Evolutionary conservation across 1,140 invertebrate genomes (phyloP).

Genomic region (Ladona fulva): DNA sequence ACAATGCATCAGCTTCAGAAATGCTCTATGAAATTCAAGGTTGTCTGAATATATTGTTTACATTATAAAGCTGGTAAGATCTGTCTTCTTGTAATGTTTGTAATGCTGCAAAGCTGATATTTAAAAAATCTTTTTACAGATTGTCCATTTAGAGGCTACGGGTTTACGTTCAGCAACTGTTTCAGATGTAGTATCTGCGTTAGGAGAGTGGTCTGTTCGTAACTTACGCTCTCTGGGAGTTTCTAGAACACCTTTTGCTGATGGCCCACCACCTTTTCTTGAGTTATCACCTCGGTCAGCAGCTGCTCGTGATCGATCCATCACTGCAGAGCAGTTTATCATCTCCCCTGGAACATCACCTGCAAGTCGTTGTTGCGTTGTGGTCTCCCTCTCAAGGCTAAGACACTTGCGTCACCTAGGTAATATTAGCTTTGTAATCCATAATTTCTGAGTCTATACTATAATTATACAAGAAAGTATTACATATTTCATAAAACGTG

Average conservation of each 20-base stretch:
- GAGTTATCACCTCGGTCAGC: not conserved
- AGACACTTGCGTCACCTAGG: constrained; percentile 45
- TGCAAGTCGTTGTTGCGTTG: constrained; percentile 37
- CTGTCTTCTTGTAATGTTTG: too few relatives aligned
- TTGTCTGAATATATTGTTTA: too few relatives aligned
- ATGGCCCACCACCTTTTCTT: constrained; percentile 23
- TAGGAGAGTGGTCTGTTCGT: constrained; percentile 61
- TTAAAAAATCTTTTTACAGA: constrained; percentile 22
- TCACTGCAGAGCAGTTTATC: not conserved
- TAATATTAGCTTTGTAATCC: not conserved
- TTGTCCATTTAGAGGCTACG: constrained; percentile 51
- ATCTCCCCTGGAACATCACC: not conserved
- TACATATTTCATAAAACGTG: too few relatives aligned
- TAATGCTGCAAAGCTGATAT: too few relatives aligned
- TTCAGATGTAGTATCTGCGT: constrained; percentile 57
- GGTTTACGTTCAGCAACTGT: constrained; percentile 48
- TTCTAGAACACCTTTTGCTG: constrained; percentile 53
- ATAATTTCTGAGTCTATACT: not conserved
- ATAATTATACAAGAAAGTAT: too few relatives aligned
- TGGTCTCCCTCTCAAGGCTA: constrained; percentile 45
- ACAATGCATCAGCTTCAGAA: too few relatives aligned
- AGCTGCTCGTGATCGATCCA: constrained; percentile 29
- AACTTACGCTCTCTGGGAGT: constrained; percentile 59
- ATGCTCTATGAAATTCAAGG: too few relatives aligned
- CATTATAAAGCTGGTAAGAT: too few relatives aligned